Conservation (phyloP, 2,113 vertebrate species). For the Colius striatus region DNA sequence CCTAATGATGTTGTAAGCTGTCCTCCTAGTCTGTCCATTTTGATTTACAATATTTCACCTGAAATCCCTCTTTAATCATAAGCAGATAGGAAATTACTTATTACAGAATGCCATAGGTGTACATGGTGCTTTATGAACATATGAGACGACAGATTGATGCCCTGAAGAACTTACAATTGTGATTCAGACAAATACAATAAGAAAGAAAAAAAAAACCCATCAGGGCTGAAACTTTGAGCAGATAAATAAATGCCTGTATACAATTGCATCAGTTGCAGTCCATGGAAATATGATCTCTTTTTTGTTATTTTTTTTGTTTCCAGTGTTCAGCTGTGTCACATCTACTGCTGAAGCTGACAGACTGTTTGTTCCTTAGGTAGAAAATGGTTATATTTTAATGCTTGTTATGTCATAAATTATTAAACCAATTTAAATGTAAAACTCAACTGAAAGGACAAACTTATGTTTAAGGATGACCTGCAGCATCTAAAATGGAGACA, state of each 20-base stretch:
- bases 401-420: conserved; percentile 75
- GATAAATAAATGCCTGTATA: conserved; percentile 55
- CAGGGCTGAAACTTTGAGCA: not conserved
- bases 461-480: conserved; percentile 72
- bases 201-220: conserved; percentile 49
- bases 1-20: not conserved
- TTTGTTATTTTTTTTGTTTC: conserved; percentile 48
- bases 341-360: conserved; percentile 50
- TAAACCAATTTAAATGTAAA: conserved; percentile 75
- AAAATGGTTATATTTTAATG: conserved; percentile 77
- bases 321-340: conserved; percentile 54
- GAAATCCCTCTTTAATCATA: conserved; percentile 54
- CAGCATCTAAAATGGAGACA: conserved; percentile 71
- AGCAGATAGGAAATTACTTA: conserved; percentile 49
- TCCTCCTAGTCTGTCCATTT: conserved; percentile 8
- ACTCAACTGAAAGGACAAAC: conserved; percentile 67
- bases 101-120: conserved; percentile 47
- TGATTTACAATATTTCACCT: conserved; percentile 35
- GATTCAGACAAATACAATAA: conserved; percentile 49
- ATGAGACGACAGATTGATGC: conserved; percentile 59
- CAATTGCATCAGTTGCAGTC: conserved; percentile 46
- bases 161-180: conserved; percentile 53
- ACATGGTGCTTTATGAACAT: conserved; percentile 23
- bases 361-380: conserved; percentile 73
- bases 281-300: not conserved